A percentile compares a stretch with the other conserved stretches of the same genome.
phyloP scores from a whole-genome alignment of 92 coral and sea anemone species.

The Actinostola sp. region DNA sequence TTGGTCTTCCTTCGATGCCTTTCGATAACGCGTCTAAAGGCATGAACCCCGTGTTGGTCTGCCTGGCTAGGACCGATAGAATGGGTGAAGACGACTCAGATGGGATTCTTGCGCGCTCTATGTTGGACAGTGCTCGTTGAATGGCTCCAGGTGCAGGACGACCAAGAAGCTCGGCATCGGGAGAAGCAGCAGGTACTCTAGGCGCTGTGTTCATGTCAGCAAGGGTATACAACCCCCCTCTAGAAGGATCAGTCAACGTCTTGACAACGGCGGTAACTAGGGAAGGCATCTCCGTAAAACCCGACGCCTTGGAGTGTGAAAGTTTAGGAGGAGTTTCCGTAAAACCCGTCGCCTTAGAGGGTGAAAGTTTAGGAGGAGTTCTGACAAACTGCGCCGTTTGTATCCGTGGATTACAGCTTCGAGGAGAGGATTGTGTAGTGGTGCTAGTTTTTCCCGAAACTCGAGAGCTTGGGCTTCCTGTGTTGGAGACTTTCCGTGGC shows the following conservation, averaged over 20 bases:
- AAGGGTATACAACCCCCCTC: constrained; percentile 28
- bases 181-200: neutral
- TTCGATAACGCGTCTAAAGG: constrained; percentile 52
- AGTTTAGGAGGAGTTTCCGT: constrained; percentile 23
- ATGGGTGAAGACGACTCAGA: constrained; percentile 69
- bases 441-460: neutral
- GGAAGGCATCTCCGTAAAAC: constrained; percentile 25
- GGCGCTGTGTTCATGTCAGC: constrained; percentile 33
- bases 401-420: neutral
- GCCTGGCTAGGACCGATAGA: constrained; percentile 81
- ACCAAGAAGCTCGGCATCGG: constrained; percentile 13
- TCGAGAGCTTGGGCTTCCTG: constrained; percentile 19
- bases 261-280: constrained; percentile 68
- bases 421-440: constrained; percentile 2
- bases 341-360: neutral
- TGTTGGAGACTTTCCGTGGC: constrained; percentile 35
- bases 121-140: constrained; percentile 72
- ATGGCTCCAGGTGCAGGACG: constrained; percentile 55
- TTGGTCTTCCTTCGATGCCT: constrained; percentile 64
- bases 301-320: neutral
- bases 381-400: neutral
- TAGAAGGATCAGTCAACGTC: constrained; percentile 46
- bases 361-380: constrained; percentile 9
- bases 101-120: constrained; percentile 31
- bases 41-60: constrained; percentile 61